Evolutionary conservation across 2,113 vertebrate genomes (phyloP), one percentile per base, ranked within the genome.

Genomic region (Opisthocomus hoazin): DNA sequence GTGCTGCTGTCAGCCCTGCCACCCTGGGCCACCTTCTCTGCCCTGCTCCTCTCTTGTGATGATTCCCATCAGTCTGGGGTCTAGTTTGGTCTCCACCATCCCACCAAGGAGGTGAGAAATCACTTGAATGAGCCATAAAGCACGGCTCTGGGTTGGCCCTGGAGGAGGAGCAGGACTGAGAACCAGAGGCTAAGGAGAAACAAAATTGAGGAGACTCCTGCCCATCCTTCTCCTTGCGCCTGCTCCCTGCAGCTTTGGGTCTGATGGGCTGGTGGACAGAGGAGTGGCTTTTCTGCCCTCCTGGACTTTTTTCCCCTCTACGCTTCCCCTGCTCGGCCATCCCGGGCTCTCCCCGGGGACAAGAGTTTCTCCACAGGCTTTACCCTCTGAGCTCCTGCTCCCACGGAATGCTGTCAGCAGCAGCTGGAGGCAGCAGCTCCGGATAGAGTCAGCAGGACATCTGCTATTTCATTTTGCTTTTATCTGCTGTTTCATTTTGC

Each of bases 241-340:
- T 0, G 1, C 10, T 24, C 46, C 61, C n/a, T 3, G 2, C 34
- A 5, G 2, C 57, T 73, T 63, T 27, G 30, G 70, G 32, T 69
- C 50, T 21, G 22, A 3, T 2, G 24, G 57, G 11, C 12, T 36
- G 36, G n/a, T 37, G 30, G n/a, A 19, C 23, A 82, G 46, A 29
- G 10, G 69, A 81, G 50, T 8, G 48, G 43, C 53, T 86, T 83
- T 84, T 71, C 77, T 37, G 29, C 66, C 21, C 54, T 60, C 78
- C 41, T 32, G 34, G 34, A 30, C 46, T 37, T 79, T 53, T 77
- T 11, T 13, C 20, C 8, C 18, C 26, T 71, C 43, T 65, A 76
- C 6, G 3, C 34, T 65, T 34, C 9, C 20, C 21, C 22, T 65
- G 68, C 46, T 57, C 41, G 5, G 0, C 48, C 39, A 87, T 11